Conservation (phyloP, 2,888 invertebrate species). For the Tetropium fuscum region DNA sequence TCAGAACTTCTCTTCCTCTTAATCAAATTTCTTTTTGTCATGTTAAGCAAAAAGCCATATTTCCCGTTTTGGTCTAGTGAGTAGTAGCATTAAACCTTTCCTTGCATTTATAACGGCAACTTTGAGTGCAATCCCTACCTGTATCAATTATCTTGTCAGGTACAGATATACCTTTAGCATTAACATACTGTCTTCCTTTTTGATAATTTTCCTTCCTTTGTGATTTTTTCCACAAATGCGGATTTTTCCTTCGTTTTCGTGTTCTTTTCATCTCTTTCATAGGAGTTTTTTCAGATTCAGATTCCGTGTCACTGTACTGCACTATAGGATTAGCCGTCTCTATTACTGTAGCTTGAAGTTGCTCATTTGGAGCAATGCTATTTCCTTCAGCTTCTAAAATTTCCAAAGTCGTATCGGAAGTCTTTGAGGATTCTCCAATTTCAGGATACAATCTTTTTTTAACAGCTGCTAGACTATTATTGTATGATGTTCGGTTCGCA, state of each 20-base stretch:
- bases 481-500: too few relatives aligned
- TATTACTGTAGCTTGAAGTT: too few relatives aligned
- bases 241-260: neutral
- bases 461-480: too few relatives aligned
- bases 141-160: neutral
- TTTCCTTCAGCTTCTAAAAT: too few relatives aligned
- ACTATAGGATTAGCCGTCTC: too few relatives aligned
- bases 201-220: neutral
- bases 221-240: neutral
- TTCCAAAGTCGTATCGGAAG: too few relatives aligned
- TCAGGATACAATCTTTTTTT: too few relatives aligned
- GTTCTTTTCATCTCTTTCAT: neutral
- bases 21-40: neutral
- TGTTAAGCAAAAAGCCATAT: neutral
- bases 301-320: neutral
- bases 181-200: neutral
- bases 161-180: neutral
- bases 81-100: neutral
- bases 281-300: slow-evolving; percentile 1
- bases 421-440: too few relatives aligned
- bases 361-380: too few relatives aligned
- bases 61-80: neutral
- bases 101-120: neutral
- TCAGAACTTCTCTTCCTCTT: neutral
- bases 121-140: neutral